Base-by-base conservation (phyloP, 2,113 vertebrate species). In the Mandrillus leucophaeus region DNA sequence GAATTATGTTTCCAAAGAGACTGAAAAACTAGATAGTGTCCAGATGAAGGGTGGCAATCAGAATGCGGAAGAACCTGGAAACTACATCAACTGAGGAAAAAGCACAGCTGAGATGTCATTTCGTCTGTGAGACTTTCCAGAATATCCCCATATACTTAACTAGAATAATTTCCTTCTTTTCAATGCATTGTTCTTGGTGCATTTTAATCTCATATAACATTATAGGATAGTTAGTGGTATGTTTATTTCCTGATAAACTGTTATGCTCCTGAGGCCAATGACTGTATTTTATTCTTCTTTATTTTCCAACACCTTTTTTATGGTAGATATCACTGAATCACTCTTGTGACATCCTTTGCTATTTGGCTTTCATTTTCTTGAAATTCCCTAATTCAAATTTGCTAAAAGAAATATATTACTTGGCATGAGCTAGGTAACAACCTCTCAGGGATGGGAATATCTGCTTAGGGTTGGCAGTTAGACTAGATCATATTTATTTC, bases 301-400 rank as follows among this genome's bases (percentile, higher is more conserved):
- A 76, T 80, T 45, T 91, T 43, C 38, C 27, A 52, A 40, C 3
- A 57, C 9, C 7, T 78, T 30, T 93, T 35, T 16, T 52, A 66
- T 23, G 48, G 13, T 57, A 93, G 92, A 88, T 76, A 85, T 81
- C 50, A 66, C 78, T 96, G 92, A 96, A 90, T 89, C 35, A 81
- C 27, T 92, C 55, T 43, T 81, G 5, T 82, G 72, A 66, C 40
- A 80, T 75, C 48, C 5, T 88, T 95, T 87, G n/a, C 84, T 68
- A 85, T 82, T 40, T 89, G 72, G 35, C 9, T 96, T 64, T 14
- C 38, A 92, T 72, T 83, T 96, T 96, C 16, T 90, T 86, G 52
- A 88, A 82, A 86, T 88, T 66, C 79, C 8, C 59, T 78, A 79
- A 88, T 83, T 88, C 66, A 25, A 12, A 43, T 95, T 95, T 96